phyloP scores from a whole-genome alignment of 37 sponge, comb jelly and placozoan genomes.

The Axinella damicornis region DNA sequence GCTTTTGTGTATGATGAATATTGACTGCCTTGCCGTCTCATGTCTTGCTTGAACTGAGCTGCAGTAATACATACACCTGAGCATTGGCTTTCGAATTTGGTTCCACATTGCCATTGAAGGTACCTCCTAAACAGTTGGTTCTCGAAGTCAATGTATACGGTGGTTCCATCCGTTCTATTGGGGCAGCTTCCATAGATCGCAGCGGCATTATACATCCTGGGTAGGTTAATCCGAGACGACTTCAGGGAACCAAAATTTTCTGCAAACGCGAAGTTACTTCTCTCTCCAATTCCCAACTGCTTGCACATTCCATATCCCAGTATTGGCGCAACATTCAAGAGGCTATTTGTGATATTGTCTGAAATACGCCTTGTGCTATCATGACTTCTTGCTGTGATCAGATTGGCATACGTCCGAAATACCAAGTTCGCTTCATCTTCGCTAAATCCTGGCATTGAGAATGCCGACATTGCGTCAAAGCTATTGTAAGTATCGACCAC shows the following conservation, averaged over 20 bases:
- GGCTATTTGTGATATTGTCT: background rate
- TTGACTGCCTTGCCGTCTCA: conserved; percentile 48
- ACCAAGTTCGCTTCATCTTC: background rate
- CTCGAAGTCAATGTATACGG: conserved; percentile 18
- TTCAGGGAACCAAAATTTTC: conserved; percentile 29
- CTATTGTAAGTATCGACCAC: background rate
- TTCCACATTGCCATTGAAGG: conserved; percentile 28
- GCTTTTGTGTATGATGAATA: conserved; percentile 24
- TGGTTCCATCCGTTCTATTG: no score
- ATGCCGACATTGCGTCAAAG: background rate
- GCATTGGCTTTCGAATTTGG: background rate
- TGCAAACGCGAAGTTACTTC: background rate
- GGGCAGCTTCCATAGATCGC: background rate
- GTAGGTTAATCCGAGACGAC: conserved; percentile 14
- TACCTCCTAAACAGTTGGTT: conserved; percentile 2
- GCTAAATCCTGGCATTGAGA: conserved; percentile 22
- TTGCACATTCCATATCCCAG: conserved; percentile 57
- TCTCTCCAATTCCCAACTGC: conserved; percentile 40
- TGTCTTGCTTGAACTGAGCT: conserved; percentile 12
- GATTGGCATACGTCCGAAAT: conserved; percentile 7
- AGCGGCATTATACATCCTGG: background rate
- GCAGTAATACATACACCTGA: conserved; percentile 36
- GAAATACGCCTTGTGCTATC: background rate
- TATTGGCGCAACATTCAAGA: background rate
- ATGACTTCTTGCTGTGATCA: background rate